Percentiles rank a stretch among this genome's conserved stretches.
Conservation (phyloP, 2,888 invertebrate genomes). For the Aelia acuminata region DNA sequence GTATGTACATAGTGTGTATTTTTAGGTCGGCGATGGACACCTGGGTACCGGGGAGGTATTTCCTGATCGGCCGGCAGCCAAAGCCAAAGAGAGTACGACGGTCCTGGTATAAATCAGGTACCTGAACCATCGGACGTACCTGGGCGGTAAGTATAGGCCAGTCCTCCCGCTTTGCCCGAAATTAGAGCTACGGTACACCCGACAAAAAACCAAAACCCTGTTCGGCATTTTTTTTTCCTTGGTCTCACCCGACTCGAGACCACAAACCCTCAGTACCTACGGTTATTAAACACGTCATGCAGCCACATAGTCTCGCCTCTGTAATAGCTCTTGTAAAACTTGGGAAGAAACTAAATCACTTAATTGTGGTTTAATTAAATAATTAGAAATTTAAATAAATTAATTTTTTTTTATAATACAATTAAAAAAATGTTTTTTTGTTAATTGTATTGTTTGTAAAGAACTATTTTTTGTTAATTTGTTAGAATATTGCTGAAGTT, state of each 20-base stretch:
- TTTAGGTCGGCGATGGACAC: background rate
- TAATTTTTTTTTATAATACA: too few species aligned
- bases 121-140: constrained; percentile 30
- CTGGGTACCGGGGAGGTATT: background rate
- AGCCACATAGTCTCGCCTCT: background rate
- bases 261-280: constrained; percentile 27
- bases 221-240: constrained; percentile 35
- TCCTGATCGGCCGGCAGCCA: background rate
- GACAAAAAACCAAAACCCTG: constrained; percentile 46
- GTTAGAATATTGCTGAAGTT: too few species aligned
- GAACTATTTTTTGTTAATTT: too few species aligned
- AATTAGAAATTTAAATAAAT: too few species aligned
- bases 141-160: constrained; percentile 50
- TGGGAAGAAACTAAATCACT: background rate
- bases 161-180: constrained; percentile 41
- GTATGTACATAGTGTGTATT: background rate
- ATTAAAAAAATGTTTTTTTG: too few species aligned
- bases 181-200: constrained; percentile 51
- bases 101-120: constrained; percentile 43
- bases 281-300: constrained; percentile 11
- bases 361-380: background rate
- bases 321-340: background rate
- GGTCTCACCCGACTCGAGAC: constrained; percentile 8
- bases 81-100: background rate
- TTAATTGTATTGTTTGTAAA: too few species aligned